phyloP scores from a whole-genome alignment of 1,140 invertebrate species.

The Drosophila teissieri region DNA sequence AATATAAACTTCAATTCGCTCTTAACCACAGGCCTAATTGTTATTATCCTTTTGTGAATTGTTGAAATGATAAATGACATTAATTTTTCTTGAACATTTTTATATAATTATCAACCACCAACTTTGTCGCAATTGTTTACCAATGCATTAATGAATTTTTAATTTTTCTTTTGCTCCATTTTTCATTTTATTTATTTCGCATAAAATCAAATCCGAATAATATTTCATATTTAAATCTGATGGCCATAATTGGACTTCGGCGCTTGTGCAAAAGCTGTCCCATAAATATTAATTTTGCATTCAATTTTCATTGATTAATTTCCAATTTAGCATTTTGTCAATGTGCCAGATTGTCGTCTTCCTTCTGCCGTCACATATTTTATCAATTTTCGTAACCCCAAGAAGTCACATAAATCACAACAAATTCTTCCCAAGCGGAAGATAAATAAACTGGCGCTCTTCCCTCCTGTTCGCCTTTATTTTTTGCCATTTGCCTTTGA shows the following conservation, averaged over 20 bases:
- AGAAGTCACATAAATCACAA: slow-evolving; percentile 65
- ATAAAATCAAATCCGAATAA: slow-evolving; percentile 29
- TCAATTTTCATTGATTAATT: slow-evolving; percentile 66
- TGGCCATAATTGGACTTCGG: slow-evolving; percentile 61
- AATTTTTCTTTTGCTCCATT: slow-evolving; percentile 18
- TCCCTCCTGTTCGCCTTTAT: slow-evolving; percentile 4
- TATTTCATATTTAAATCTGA: slow-evolving; percentile 49
- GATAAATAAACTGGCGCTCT: slow-evolving; percentile 58
- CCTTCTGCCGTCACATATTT: slow-evolving; percentile 10
- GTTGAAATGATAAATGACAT: slow-evolving; percentile 64
- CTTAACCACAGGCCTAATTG: slow-evolving; percentile 33
- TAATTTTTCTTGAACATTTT: slow-evolving; percentile 49
- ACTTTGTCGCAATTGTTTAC: slow-evolving; percentile 23
- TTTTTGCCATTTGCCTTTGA: slow-evolving; percentile 68
- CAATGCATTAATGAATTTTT: slow-evolving; percentile 14
- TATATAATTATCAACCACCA: slow-evolving; percentile 1
- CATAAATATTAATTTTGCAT: slow-evolving; percentile 75
- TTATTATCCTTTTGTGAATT: slow-evolving; percentile 35
- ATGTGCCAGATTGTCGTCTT: slow-evolving; percentile 42
- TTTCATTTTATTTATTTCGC: no score
- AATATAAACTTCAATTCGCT: background rate
- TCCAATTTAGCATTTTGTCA: slow-evolving; percentile 73
- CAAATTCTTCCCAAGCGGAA: slow-evolving; percentile 19
- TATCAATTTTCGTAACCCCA: slow-evolving; percentile 37
- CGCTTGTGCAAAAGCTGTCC: slow-evolving; percentile 35